Evolutionary conservation across 1,140 invertebrate species (phyloP), one percentile per base, ranked within the genome.

Genomic region (Cydia pomonella): DNA sequence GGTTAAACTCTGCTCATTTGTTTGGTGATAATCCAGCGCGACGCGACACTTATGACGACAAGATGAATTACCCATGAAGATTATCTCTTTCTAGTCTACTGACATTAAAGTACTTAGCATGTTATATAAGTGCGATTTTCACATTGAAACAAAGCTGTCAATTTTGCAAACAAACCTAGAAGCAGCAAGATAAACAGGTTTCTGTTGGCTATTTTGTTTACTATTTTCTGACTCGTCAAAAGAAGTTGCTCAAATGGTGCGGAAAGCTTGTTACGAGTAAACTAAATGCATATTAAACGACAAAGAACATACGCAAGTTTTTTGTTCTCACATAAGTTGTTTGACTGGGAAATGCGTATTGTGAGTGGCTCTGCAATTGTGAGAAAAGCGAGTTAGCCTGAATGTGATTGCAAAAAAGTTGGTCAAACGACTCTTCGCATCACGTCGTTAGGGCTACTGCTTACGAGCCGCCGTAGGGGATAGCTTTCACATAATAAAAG

Each of bases 381-480:
- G 64, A 69, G 64, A 69, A 69, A 69, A 13, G 64, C 64, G 27
- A 33, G 27, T 69, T 33, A 33, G 29, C 64, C 27, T 69, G 64
- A 69, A 69, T 69, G 64, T 33, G 64, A 69, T 69, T 69, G 64
- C 64, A 69, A 69, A 69, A 66, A 69, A 69, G 64, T 69, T 69
- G 64, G 64, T 69, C 64, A 69, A 69, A 69, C 64, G 29, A 33
- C n/a, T 27, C 27, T n/a, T 69, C 64, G 27, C 29, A n/a, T 33
- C 33, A 69, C 16, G 27, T 33, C 64, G 64, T 69, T 69, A 69
- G 64, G 64, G 29, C 64, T 21, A 13, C n/a, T 18, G 53, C 53
- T 7, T 18, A 9, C 44, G 13, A 18, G 41, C 41, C 13, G 41
- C 21, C 16, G 53, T 59, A 23, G 1, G 53, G 9, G 53, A 59